phyloP scores from a whole-genome alignment of 2,113 vertebrate genomes.

The Oreochromis aureus region DNA sequence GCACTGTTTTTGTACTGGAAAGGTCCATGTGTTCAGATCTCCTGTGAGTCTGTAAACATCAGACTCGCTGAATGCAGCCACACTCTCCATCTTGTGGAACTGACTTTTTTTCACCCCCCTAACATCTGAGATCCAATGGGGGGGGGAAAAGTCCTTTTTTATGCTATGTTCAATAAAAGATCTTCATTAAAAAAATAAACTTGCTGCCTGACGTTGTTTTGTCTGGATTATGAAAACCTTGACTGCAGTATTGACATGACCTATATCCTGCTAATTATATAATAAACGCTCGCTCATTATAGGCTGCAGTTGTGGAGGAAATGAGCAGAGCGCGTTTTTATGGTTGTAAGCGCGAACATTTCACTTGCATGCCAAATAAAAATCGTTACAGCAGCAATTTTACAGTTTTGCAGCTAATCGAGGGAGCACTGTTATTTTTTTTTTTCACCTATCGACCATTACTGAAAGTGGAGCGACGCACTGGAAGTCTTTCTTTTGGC shows the following conservation, averaged over 20 bases:
- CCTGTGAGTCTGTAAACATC: neutral
- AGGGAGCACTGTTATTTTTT: neutral
- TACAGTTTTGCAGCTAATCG: neutral
- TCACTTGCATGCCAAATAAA: neutral
- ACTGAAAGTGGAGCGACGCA: neutral
- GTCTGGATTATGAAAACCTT: neutral
- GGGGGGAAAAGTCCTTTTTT: neutral
- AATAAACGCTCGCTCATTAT: constrained; percentile 15
- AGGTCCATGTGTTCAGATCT: neutral
- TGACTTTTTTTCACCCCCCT: fast-evolving
- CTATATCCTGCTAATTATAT: constrained; percentile 54
- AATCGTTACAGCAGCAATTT: neutral
- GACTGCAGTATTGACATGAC: constrained; percentile 39
- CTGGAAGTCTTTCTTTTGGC: neutral
- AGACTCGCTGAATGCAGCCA: neutral
- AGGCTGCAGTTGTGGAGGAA: neutral
- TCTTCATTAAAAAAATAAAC: constrained; percentile 12
- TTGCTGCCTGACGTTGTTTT: neutral
- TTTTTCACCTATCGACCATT: neutral
- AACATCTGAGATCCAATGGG: neutral
- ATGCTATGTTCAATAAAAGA: constrained; percentile 56
- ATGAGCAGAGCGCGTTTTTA: neutral
- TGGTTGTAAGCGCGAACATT: neutral
- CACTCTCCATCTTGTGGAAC: constrained; percentile 2
- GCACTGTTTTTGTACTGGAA: neutral